Conservation (phyloP, 2,797 vertebrate genomes). For the Sylvia borin region DNA sequence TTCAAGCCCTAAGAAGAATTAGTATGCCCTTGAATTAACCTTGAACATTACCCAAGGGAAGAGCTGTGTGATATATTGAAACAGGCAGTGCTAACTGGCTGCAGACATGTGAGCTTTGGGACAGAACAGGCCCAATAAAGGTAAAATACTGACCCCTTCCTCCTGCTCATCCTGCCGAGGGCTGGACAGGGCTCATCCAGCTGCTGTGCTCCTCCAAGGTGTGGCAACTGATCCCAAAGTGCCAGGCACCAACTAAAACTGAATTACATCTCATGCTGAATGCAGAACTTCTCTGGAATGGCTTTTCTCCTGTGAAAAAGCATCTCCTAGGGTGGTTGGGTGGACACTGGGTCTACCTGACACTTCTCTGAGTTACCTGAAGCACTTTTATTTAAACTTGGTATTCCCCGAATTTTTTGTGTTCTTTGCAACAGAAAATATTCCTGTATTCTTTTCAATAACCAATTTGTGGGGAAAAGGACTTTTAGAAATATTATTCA, state of each 20-base stretch:
- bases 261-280: neutral
- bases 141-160: neutral
- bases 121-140: neutral
- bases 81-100: neutral
- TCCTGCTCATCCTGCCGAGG: neutral
- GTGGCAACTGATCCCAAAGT: neutral
- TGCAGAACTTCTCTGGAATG: neutral
- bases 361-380: neutral
- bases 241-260: neutral
- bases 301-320: neutral
- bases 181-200: neutral
- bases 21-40: conserved; percentile 1
- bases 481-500: neutral
- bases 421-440: neutral
- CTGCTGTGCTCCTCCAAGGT: neutral
- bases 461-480: neutral
- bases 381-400: neutral
- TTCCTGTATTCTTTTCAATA: neutral
- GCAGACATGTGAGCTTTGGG: neutral
- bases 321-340: neutral
- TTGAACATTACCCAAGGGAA: neutral
- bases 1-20: neutral
- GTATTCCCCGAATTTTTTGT: neutral
- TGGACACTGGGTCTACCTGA: neutral
- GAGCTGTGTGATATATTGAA: neutral